These are phyloP conservation scores for Agrochola litura DNA, from an alignment of 2,888 invertebrate species.

Conservation along the genomic window DNA sequence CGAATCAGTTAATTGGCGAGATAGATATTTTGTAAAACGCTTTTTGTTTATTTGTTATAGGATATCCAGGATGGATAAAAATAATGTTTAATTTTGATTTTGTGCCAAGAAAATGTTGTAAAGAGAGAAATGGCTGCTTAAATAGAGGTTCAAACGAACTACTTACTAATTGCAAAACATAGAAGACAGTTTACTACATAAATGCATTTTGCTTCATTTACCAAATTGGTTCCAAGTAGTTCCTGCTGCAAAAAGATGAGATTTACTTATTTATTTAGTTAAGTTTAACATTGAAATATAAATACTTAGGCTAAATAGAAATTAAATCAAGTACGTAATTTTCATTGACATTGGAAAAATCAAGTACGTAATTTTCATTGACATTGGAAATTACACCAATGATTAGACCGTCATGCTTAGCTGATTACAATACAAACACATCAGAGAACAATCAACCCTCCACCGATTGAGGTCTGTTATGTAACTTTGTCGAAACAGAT, in stretches of 20 bases:
- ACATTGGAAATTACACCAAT: slow-evolving; percentile 18
- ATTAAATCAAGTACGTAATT: slow-evolving; percentile 1
- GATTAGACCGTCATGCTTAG: slow-evolving; percentile 35
- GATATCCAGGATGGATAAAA: neutral
- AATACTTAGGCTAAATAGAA: neutral
- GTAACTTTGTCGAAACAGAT: slow-evolving; percentile 68
- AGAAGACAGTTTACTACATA: no score
- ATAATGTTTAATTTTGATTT: neutral
- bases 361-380: slow-evolving; percentile 2
- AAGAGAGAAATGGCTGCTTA: neutral
- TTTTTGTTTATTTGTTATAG: slow-evolving; percentile 1
- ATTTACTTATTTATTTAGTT: no score
- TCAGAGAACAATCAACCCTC: slow-evolving; percentile 50
- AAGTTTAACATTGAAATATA: neutral
- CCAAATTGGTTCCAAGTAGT: no score
- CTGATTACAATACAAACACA: slow-evolving; percentile 58
- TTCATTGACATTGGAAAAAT: slow-evolving; percentile 14
- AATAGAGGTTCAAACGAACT: neutral
- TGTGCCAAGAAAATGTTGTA: neutral
- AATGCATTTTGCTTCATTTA: neutral
- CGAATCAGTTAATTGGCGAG: slow-evolving; percentile 36
- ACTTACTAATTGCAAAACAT: neutral
- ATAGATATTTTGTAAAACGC: neutral
- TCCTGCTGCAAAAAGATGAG: neutral
- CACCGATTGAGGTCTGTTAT: slow-evolving; percentile 44